Conservation (phyloP, 2,797 vertebrate species). For the Spinus olivaceus region DNA sequence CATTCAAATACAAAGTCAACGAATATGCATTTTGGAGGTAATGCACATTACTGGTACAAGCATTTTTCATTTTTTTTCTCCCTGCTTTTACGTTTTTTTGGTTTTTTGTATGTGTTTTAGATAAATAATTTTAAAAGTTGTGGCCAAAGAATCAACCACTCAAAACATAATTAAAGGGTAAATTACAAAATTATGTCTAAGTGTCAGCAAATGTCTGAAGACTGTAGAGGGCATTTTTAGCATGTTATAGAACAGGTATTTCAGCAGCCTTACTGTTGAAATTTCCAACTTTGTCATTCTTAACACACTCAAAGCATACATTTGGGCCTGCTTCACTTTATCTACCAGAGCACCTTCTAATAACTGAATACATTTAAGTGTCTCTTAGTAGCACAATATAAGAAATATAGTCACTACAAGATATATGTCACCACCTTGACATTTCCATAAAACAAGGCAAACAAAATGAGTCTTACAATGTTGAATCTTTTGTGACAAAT, state of each 20-base stretch:
- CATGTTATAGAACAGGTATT: background rate
- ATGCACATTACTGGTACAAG: background rate
- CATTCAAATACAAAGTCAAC: background rate
- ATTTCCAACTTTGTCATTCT: background rate
- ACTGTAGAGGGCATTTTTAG: background rate
- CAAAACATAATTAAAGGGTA: background rate
- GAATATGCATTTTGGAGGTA: background rate
- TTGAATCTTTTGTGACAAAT: background rate
- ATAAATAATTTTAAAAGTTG: background rate
- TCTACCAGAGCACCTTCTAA: background rate
- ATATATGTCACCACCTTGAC: background rate
- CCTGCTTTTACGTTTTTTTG: background rate
- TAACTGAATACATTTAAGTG: background rate
- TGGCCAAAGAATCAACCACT: background rate
- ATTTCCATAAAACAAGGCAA: background rate
- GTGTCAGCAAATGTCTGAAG: background rate
- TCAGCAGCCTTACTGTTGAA: background rate
- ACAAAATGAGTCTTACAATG: background rate
- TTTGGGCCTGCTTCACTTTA: background rate
- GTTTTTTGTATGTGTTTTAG: background rate
- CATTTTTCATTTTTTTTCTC: background rate
- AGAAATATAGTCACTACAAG: background rate
- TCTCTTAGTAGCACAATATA: background rate
- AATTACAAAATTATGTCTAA: background rate
- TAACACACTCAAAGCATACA: background rate